Evolutionary conservation across 2,797 vertebrate genomes (phyloP), one percentile per base, ranked within the genome.

Genomic region (Sebastes vulpes): DNA sequence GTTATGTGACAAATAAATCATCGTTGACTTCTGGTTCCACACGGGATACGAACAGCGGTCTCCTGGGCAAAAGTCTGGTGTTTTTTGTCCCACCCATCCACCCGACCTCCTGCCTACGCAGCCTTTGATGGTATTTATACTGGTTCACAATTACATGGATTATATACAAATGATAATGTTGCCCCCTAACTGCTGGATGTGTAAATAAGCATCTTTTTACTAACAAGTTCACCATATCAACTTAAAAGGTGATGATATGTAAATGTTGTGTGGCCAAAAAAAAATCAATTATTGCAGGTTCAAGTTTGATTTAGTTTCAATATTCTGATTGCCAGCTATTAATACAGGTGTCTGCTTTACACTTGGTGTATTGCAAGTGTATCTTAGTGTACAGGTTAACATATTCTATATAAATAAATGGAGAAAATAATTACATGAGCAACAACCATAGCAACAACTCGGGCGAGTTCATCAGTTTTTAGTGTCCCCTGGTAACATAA

Each of bases 1-100:
- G 14, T 46, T 46, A 46, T 0, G 3, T 7, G 42, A 46, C 42
- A 46, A 46, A 16, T 42, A 46, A 46, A 46, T 16, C 42, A 46
- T 23, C 23, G 23, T 23, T 23, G 23, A 3, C 42, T 46, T 46
- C 14, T 46, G 42, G 42, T 46, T 16, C 0, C 42, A 46, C 42
- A 46, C 42, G 0, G 16, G 16, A 0, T 46, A 46, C 3, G 0
- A 18, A 7, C 3, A 16, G 0, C 38, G 0, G 35, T 42, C 42
- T 46, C 42, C 42, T 46, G 16, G 42, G 42, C 42, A 18, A 46
- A 46, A 46, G 42, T 7, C 42, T 3, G 42, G 16, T 16, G 14
- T 46, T 46, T 46, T 46, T 18, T 46, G 42, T 1, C 42, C 1
- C 42, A 46, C 14, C 38, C 38, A 46, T 18, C 38, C 16, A 46